Evolutionary conservation across 1,140 invertebrate species (phyloP), one percentile per base, ranked within the genome.

Genomic region (Oscheius sp.): DNA sequence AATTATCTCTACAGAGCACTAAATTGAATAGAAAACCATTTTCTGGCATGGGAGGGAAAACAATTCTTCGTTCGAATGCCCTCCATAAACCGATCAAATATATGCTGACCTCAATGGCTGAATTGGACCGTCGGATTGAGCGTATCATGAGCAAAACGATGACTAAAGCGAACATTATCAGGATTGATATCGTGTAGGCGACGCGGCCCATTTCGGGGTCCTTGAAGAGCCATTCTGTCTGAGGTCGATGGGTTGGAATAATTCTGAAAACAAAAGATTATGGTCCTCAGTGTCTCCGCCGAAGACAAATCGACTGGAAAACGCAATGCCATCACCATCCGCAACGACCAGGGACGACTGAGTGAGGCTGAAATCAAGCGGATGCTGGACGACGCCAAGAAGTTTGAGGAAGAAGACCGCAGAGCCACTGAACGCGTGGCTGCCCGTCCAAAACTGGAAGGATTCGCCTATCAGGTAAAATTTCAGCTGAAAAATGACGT

Each of bases 241-340:
- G n/a, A n/a, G n/a, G n/a, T n/a, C n/a, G n/a, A n/a, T n/a, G n/a
- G n/a, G n/a, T n/a, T n/a, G n/a, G n/a, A n/a, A n/a, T n/a, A n/a
- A n/a, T n/a, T n/a, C n/a, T n/a, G n/a, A n/a, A n/a, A n/a, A n/a
- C n/a, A n/a, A n/a, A n/a, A n/a, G n/a, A n/a, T n/a, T n/a, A n/a
- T n/a, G n/a, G n/a, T 92, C 68, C 65, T 87, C 0, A 90, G 91
- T 82, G 92, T 93, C 0, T 90, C 89, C 2, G 92, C 92, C 7
- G 88, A 89, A 80, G 92, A 93, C 75, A 89, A 86, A 76, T 91
- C 90, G 68, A 91, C 90, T 1, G 91, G 91, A 23, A 90, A 89
- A 68, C 89, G 88, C 1, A 90, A 92, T 10, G 79, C 85, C 55
- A 86, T 88, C 29, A 86, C 85, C 26, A 88, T 88, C 66, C 86